Evolutionary conservation across 2,113 vertebrate species (phyloP).

Genomic region (Promerops cafer): DNA sequence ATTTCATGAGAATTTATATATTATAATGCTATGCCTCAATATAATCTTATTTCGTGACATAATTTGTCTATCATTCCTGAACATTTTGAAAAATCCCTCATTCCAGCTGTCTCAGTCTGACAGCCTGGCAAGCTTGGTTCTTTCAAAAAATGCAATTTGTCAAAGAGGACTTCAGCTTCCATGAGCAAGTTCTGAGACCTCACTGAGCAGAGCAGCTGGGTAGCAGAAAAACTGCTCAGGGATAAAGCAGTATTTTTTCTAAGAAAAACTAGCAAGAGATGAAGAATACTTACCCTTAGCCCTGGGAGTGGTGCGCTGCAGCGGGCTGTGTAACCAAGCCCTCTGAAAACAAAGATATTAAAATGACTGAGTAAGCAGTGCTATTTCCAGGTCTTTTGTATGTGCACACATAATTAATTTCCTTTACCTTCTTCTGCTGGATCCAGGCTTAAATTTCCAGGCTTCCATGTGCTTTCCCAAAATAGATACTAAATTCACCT

Average conservation of each 20-base stretch:
- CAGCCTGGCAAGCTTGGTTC: background rate
- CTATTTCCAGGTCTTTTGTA: background rate
- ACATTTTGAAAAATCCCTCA: background rate
- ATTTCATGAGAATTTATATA: background rate
- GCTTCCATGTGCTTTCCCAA: background rate
- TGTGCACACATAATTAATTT: background rate
- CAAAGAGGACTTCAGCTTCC: background rate
- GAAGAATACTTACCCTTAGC: background rate
- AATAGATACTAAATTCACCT: background rate
- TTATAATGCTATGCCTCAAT: background rate
- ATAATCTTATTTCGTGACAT: background rate
- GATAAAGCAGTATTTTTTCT: background rate
- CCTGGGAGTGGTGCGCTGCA: fast-evolving
- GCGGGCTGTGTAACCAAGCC: background rate
- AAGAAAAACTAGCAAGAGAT: background rate
- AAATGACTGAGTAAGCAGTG: background rate
- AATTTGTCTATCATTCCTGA: background rate
- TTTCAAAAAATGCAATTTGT: background rate
- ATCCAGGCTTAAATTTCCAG: background rate
- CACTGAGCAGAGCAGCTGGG: background rate
- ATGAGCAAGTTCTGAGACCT: background rate
- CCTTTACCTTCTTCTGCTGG: background rate
- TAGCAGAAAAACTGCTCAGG: background rate
- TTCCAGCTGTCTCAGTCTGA: background rate
- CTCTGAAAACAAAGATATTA: background rate